Percentiles rank a stretch among this genome's conserved stretches.
These are phyloP conservation scores for Plagiodera versicolora DNA, from an alignment of 2,888 invertebrate species.

Conservation along the genomic window DNA sequence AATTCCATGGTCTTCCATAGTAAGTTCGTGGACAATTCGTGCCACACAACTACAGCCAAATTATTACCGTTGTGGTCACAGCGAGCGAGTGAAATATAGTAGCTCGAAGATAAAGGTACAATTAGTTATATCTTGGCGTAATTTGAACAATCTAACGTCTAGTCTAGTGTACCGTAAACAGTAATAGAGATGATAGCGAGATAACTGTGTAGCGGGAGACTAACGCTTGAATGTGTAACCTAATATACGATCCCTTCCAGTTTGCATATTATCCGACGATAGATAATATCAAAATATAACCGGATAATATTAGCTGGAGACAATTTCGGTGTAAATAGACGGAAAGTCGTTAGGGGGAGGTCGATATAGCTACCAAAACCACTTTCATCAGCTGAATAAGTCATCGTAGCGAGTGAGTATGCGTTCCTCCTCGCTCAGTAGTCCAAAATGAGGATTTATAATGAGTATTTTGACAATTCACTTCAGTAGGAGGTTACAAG, in stretches of 20 bases:
- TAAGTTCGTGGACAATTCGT: not conserved
- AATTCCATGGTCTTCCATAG: not conserved
- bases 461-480: too few species aligned
- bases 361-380: not conserved
- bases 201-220: not conserved
- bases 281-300: not conserved
- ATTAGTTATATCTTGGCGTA: constrained; percentile 22
- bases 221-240: not conserved
- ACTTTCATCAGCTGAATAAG: too few species aligned
- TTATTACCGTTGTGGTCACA: not conserved
- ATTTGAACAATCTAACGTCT: constrained; percentile 19
- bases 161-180: constrained; percentile 21
- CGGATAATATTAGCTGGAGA: not conserved
- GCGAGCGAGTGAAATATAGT: constrained; percentile 25
- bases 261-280: constrained; percentile 5
- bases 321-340: not conserved
- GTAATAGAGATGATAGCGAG: constrained; percentile 13
- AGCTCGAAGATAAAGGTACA: constrained; percentile 23
- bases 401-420: too few species aligned
- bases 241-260: constrained; percentile 10
- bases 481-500: too few species aligned
- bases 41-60: too few species aligned
- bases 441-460: too few species aligned
- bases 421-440: too few species aligned
- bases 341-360: not conserved